Conservation (phyloP, 2,113 vertebrate genomes). For the Percopsis transmontana region DNA sequence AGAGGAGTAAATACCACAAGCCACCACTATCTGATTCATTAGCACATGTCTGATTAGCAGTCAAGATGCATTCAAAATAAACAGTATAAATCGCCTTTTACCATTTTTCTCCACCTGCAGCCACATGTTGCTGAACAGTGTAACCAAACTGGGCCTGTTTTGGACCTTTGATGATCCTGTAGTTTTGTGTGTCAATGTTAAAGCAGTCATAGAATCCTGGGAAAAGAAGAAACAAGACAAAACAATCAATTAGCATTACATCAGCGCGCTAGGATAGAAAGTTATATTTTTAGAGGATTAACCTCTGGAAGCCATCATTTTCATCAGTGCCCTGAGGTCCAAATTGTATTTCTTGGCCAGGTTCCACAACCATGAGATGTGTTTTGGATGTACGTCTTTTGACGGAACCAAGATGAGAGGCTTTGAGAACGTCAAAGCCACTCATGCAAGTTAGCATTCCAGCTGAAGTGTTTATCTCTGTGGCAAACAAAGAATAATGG, state of each 20-base stretch:
- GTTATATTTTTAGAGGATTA: conserved; percentile 6
- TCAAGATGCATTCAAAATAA: background rate
- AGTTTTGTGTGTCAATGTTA: conserved; percentile 89
- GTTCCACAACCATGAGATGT: conserved; percentile 6
- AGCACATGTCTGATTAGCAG: no score
- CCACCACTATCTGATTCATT: no score
- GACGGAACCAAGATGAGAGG: no score
- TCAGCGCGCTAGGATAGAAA: background rate
- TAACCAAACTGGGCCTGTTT: conserved; percentile 92
- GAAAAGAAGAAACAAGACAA: conserved; percentile 43
- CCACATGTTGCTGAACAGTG: conserved; percentile 93
- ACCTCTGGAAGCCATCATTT: background rate
- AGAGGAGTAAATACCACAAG: background rate
- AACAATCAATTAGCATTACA: conserved; percentile 4
- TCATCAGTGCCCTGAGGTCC: conserved; percentile 1
- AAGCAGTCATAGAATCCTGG: conserved; percentile 84
- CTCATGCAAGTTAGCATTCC: no score
- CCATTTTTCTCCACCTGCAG: conserved; percentile 90
- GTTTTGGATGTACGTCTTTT: background rate
- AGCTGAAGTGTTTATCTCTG: no score
- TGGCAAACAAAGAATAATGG: background rate
- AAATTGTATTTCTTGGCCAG: conserved; percentile 18
- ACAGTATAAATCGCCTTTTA: conserved; percentile 66
- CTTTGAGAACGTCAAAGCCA: background rate
- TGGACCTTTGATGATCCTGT: conserved; percentile 86